Evolutionary conservation across 2,113 vertebrate genomes (phyloP).

Genomic region (Otis tarda): DNA sequence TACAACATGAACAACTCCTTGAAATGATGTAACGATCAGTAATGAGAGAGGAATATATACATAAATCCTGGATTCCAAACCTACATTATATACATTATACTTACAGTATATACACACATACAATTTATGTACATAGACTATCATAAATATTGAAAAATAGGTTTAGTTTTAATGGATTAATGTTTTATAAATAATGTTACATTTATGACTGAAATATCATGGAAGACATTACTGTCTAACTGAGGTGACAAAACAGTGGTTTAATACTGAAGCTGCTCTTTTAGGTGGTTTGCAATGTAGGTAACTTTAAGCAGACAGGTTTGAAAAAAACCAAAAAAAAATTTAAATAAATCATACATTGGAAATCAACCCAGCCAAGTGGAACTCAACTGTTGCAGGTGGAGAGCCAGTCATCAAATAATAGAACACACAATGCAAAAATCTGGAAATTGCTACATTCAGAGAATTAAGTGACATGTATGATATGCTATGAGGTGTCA

Average conservation of each 20-base stretch:
- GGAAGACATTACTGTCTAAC: constrained; percentile 85
- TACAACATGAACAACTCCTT: constrained; percentile 57
- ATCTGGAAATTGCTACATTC: constrained; percentile 42
- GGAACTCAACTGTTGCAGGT: constrained; percentile 59
- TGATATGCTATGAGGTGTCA: neutral
- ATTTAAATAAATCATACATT: neutral
- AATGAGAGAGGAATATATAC: constrained; percentile 76
- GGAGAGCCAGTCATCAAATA: constrained; percentile 28
- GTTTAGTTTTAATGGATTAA: constrained; percentile 91
- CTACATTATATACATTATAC: constrained; percentile 84
- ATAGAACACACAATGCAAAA: neutral
- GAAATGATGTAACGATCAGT: constrained; percentile 70
- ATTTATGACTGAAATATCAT: constrained; percentile 83
- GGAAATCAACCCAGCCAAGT: constrained; percentile 45
- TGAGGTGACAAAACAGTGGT: constrained; percentile 79
- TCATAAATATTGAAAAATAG: constrained; percentile 99
- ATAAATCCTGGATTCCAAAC: constrained; percentile 58
- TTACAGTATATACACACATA: constrained; percentile 82
- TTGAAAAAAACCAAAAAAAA: neutral
- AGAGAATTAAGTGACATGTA: constrained; percentile 6
- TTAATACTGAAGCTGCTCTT: constrained; percentile 82
- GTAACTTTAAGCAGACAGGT: constrained; percentile 51
- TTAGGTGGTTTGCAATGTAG: constrained; percentile 49
- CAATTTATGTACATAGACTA: constrained; percentile 82
- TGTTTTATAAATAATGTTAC: constrained; percentile 95